Evolutionary conservation across 2,888 invertebrate species (phyloP).

Genomic region (Chydorus sphaericus): DNA sequence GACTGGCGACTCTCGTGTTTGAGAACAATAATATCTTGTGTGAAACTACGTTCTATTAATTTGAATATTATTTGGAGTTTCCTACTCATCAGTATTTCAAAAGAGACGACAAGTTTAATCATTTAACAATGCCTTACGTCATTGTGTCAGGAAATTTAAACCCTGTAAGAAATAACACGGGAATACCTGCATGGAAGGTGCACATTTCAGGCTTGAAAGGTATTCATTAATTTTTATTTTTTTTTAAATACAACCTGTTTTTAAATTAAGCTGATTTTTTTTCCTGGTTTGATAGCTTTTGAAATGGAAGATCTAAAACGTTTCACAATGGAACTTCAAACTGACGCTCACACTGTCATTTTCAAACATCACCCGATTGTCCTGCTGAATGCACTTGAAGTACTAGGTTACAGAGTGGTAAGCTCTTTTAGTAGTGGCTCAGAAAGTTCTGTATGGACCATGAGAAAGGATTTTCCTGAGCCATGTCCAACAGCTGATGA

Average conservation of each 20-base stretch:
- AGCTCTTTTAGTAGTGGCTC: neutral
- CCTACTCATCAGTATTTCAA: no score
- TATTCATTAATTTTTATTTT: neutral
- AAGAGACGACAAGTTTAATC: no score
- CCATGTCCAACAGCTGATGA: no score
- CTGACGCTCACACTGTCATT: constrained; percentile 11
- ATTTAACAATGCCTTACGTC: constrained; percentile 16
- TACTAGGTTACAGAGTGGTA: constrained; percentile 14
- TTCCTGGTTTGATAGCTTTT: neutral
- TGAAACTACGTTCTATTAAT: no score
- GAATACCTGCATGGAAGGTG: constrained; percentile 12
- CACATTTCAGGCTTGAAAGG: constrained; percentile 13
- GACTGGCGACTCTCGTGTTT: no score
- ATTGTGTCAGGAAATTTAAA: constrained; percentile 13
- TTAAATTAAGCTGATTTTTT: neutral
- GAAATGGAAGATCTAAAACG: constrained; percentile 12
- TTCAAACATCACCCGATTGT: constrained; percentile 15
- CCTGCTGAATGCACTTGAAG: constrained; percentile 14
- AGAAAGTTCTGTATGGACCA: constrained; percentile 12
- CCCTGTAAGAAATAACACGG: constrained; percentile 3
- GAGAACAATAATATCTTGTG: no score
- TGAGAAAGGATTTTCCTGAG: constrained; percentile 15
- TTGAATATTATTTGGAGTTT: no score
- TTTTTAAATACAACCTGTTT: neutral
- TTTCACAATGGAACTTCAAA: constrained; percentile 8